These are phyloP conservation scores for Melanotaenia duboulayi DNA, from an alignment of 2,113 vertebrate genomes.

Conservation along the genomic window DNA sequence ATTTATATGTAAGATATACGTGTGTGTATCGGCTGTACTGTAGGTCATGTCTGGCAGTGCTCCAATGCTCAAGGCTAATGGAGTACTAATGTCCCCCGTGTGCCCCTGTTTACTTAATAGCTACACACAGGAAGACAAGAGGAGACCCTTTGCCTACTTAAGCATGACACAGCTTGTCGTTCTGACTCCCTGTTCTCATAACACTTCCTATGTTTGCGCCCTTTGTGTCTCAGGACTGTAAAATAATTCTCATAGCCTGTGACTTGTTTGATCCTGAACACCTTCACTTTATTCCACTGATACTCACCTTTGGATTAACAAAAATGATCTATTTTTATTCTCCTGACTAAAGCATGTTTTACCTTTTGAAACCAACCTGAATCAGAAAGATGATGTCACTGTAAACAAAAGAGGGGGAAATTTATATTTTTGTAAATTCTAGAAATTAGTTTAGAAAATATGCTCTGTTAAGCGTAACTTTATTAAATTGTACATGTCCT, in stretches of 20 bases:
- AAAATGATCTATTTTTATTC: background rate
- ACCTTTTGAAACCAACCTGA: background rate
- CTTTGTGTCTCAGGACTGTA: slow-evolving; percentile 6
- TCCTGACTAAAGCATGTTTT: background rate
- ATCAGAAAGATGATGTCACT: slow-evolving; percentile 14
- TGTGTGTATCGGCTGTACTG: background rate
- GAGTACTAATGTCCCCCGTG: slow-evolving; percentile 57
- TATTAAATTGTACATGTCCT: background rate
- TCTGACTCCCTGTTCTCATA: slow-evolving; percentile 38
- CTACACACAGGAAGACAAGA: slow-evolving; percentile 56
- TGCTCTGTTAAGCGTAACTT: background rate
- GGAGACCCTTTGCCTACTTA: slow-evolving; percentile 41
- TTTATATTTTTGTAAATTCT: background rate
- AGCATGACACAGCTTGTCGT: slow-evolving; percentile 33
- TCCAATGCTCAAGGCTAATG: slow-evolving; percentile 54
- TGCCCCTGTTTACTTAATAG: slow-evolving; percentile 63
- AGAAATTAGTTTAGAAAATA: background rate
- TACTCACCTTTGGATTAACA: slow-evolving; percentile 40
- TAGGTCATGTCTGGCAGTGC: slow-evolving; percentile 36
- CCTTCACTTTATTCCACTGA: slow-evolving; percentile 23
- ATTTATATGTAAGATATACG: slow-evolving; percentile 20
- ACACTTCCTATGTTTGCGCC: slow-evolving; percentile 22
- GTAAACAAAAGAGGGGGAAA: background rate
- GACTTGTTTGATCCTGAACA: slow-evolving; percentile 39
- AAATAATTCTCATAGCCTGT: slow-evolving; percentile 10